These are phyloP conservation scores for Mythimna vitellina DNA, from an alignment of 2,888 invertebrate genomes.

Conservation along the genomic window DNA sequence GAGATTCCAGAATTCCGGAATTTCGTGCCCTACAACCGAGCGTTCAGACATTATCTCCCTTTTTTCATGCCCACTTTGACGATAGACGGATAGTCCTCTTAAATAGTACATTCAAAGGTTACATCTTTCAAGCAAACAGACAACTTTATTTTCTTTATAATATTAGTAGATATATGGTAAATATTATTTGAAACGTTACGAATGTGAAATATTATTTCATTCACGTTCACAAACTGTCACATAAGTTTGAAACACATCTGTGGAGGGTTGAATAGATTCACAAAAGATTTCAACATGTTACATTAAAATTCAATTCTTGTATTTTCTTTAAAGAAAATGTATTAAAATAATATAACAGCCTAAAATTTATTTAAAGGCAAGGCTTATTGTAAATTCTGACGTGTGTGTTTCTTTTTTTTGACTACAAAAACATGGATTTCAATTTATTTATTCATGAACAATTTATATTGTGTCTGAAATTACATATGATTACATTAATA, in stretches of 20 bases:
- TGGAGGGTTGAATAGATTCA: conserved; percentile 43
- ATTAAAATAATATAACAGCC: neutral
- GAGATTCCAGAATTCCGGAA: no score
- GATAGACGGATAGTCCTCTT: no score
- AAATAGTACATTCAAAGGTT: neutral
- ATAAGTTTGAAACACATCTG: conserved; percentile 50
- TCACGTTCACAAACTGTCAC: conserved; percentile 47
- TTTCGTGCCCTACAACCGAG: no score
- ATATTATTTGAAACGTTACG: conserved; percentile 37
- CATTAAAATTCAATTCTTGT: conserved; percentile 35
- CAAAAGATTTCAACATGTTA: conserved; percentile 40
- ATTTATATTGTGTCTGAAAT: no score
- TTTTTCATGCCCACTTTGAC: no score
- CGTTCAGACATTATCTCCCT: no score
- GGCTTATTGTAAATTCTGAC: neutral
- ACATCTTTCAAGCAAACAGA: neutral
- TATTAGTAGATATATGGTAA: conserved; percentile 15
- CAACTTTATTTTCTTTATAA: neutral
- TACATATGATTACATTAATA: no score
- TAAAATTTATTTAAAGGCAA: neutral
- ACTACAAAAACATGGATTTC: no score
- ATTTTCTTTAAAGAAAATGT: neutral
- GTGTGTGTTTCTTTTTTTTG: neutral
- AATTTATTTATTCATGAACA: no score
- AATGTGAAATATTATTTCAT: conserved; percentile 54